Percentiles rank a stretch among this genome's conserved stretches.
phyloP scores from a whole-genome alignment of 37 sponge, comb jelly and placozoan species.

The Crambe crambe region DNA sequence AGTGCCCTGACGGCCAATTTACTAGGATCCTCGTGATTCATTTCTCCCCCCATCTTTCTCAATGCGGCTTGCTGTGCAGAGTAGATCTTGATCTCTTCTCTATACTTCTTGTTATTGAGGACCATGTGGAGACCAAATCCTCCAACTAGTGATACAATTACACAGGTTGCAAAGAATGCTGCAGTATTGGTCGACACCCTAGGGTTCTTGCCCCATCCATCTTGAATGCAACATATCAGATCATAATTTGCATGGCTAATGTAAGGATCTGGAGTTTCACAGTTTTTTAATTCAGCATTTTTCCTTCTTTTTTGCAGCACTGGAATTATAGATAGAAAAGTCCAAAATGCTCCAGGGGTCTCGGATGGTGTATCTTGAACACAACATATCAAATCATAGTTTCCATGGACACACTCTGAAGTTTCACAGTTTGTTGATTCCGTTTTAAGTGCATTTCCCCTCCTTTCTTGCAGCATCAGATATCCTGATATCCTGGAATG shows the following conservation, averaged over 20 bases:
- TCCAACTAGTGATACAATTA: slow-evolving; percentile 19
- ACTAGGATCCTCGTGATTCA: slow-evolving; percentile 33
- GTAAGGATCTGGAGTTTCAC: too few relatives aligned
- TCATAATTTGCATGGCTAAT: slow-evolving; percentile 6
- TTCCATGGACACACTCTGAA: too few relatives aligned
- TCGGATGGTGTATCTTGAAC: too few relatives aligned
- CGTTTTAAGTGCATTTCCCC: too few relatives aligned
- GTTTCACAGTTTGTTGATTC: too few relatives aligned
- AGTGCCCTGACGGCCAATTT: slow-evolving; percentile 65
- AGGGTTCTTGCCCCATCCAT: not conserved
- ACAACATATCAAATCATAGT: too few relatives aligned
- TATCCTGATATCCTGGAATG: too few relatives aligned
- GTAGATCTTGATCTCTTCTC: not conserved
- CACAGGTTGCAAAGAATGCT: slow-evolving; percentile 7
- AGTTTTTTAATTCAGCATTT: too few relatives aligned
- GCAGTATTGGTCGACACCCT: not conserved
- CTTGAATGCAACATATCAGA: not conserved
- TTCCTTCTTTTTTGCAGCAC: too few relatives aligned
- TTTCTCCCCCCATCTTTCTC: not conserved
- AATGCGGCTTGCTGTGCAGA: not conserved
- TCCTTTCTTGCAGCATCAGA: too few relatives aligned
- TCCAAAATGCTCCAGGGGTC: too few relatives aligned
- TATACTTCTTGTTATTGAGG: slow-evolving; percentile 8
- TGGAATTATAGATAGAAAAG: too few relatives aligned
- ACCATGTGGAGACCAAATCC: slow-evolving; percentile 26